A percentile compares a stretch with the other conserved stretches of the same genome.
These are phyloP conservation scores for Tetranychus piercei DNA, from an alignment of 2,888 invertebrate genomes.

Conservation along the genomic window DNA sequence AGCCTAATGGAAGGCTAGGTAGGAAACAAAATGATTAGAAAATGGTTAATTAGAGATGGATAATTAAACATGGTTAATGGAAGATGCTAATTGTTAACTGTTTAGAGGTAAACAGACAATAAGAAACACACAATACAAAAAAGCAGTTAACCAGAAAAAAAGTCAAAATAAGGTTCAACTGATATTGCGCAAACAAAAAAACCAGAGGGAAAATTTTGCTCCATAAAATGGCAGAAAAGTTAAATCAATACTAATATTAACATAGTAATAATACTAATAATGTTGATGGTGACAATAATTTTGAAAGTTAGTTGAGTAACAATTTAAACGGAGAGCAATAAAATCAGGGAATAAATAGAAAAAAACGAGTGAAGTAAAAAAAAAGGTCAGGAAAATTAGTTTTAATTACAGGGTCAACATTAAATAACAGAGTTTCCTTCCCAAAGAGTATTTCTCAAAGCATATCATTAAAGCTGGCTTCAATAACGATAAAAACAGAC, in stretches of 20 bases:
- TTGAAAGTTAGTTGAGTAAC: no score
- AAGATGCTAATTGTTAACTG: no score
- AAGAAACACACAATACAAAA: background rate
- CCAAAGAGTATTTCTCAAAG: no score
- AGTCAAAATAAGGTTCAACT: background rate
- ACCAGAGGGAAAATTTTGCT: background rate
- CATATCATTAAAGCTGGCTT: no score
- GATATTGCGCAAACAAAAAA: background rate
- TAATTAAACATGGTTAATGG: no score
- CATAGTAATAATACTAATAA: background rate
- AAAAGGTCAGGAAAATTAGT: background rate
- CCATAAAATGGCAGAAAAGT: background rate
- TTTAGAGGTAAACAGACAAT: background rate
- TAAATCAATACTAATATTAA: conserved; percentile 5
- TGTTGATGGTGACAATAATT: background rate
- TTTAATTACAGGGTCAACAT: background rate
- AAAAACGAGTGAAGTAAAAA: background rate
- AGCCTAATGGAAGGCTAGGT: no score
- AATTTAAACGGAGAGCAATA: no score
- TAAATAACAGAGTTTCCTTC: background rate
- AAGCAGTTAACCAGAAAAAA: background rate
- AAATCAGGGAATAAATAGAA: background rate
- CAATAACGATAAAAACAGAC: no score
- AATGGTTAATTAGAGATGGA: no score
- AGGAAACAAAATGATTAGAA: no score